These are phyloP conservation scores for Ramphastos sulfuratus DNA, from an alignment of 2,113 vertebrate genomes.

Conservation along the genomic window DNA sequence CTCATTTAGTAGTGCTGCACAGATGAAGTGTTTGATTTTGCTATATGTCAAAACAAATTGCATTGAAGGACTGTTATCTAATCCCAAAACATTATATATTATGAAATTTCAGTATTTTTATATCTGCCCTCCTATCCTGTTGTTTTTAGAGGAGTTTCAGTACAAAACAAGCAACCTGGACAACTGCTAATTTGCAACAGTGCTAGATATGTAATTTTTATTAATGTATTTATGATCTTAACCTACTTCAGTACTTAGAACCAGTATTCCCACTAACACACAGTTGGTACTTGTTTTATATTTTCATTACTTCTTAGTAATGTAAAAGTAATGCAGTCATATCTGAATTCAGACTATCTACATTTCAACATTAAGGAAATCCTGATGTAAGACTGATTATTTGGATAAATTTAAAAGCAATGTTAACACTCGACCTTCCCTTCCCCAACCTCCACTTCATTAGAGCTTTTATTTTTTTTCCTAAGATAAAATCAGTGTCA, in stretches of 20 bases:
- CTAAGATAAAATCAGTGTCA: not conserved
- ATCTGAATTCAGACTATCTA: not conserved
- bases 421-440: not conserved
- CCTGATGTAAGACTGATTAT: not conserved
- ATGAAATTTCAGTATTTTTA: not conserved
- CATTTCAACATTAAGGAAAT: not conserved
- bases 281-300: not conserved
- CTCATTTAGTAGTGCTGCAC: not conserved
- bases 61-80: not conserved
- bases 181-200: not conserved
- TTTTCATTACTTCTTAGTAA: not conserved
- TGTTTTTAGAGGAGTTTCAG: not conserved
- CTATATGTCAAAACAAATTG: not conserved
- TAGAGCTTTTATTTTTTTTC: not conserved
- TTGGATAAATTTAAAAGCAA: not conserved
- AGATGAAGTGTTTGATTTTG: not conserved
- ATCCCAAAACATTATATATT: not conserved
- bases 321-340: not conserved
- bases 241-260: not conserved
- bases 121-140: accelerated
- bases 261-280: not conserved
- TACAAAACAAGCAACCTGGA: not conserved
- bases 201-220: not conserved
- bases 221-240: not conserved
- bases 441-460: not conserved